phyloP scores from a whole-genome alignment of 2,888 invertebrate species.

The Lycaena phlaeas region DNA sequence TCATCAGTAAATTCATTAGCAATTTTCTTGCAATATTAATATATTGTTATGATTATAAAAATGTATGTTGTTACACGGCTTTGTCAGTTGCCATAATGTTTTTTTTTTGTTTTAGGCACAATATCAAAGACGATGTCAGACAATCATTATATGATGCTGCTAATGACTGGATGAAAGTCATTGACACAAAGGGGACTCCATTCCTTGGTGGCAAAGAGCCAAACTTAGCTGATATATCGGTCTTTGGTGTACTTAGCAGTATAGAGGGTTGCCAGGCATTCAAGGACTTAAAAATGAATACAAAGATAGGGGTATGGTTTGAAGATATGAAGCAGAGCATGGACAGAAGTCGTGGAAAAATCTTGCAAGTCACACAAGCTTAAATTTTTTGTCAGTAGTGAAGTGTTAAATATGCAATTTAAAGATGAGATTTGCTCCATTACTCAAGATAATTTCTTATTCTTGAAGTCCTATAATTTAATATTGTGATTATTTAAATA shows the following conservation, averaged over 20 bases:
- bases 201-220: conserved; percentile 93
- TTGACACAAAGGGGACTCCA: conserved; percentile 77
- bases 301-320: conserved; percentile 86
- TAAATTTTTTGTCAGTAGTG: no score
- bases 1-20: no score
- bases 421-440: no score
- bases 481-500: no score
- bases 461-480: no score
- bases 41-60: no score
- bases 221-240: conserved; percentile 92
- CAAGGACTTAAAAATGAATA: conserved; percentile 81
- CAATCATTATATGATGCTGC: conserved; percentile 92
- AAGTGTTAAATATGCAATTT: no score
- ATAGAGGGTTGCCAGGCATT: conserved; percentile 96
- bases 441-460: no score
- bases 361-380: conserved; percentile 24
- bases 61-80: no score
- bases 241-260: conserved; percentile 91
- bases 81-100: no score
- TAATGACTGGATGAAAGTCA: conserved; percentile 81
- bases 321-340: conserved; percentile 79
- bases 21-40: no score
- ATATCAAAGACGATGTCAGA: conserved; percentile 90
- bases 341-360: conserved; percentile 70
- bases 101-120: conserved; percentile 73